Conservation (phyloP, 2,113 vertebrate species). For the Phaetusa simplex region DNA sequence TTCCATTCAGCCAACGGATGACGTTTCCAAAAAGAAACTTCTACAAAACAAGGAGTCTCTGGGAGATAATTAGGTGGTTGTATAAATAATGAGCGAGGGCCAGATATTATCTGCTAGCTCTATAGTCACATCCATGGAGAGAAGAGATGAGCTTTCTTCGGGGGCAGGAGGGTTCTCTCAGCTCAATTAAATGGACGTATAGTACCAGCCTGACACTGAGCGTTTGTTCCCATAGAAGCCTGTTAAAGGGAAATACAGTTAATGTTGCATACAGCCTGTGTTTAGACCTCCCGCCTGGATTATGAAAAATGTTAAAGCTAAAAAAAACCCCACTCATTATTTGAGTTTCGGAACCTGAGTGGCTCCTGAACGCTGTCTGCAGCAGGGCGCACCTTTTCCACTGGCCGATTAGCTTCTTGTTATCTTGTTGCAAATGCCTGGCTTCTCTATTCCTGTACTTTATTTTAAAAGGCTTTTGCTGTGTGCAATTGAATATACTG, state of each 20-base stretch:
- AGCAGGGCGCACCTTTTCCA: conserved; percentile 9
- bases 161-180: conserved; percentile 42
- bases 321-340: not conserved
- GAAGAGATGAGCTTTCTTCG: conserved; percentile 46
- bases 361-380: not conserved
- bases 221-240: conserved; percentile 60
- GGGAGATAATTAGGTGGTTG: conserved; percentile 53
- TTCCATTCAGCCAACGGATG: not conserved
- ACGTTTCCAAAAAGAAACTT: conserved; percentile 25
- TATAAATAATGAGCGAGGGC: conserved; percentile 56
- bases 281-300: conserved; percentile 57
- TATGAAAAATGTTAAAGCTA: conserved; percentile 49
- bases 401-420: conserved; percentile 39
- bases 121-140: conserved; percentile 18
- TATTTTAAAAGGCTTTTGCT: conserved; percentile 63
- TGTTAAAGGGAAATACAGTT: conserved; percentile 53
- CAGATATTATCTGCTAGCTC: conserved; percentile 43
- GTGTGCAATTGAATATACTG: conserved; percentile 44
- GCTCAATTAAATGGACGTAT: conserved; percentile 56
- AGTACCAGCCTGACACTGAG: conserved; percentile 57
- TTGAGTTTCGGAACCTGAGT: conserved; percentile 22
- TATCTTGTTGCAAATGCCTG: conserved; percentile 42
- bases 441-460: not conserved
- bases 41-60: conserved; percentile 17
- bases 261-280: conserved; percentile 46